Evolutionary conservation across 1,140 invertebrate species (phyloP), one percentile per base, ranked within the genome.

Genomic region (Drosophila virilis): DNA sequence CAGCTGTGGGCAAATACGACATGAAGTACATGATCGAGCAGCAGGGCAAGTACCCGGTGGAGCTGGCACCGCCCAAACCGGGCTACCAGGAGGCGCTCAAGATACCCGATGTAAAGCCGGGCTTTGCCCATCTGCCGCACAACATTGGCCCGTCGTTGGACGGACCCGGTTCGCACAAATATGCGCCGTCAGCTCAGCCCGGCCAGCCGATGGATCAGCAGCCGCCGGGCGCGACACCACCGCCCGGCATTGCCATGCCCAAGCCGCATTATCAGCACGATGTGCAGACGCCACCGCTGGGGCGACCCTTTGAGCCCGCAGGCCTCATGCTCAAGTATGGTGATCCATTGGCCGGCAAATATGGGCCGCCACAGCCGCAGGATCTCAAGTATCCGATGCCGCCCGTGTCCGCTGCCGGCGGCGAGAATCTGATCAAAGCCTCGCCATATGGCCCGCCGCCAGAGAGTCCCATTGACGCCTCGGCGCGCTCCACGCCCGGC

Each of bases 261-360:
- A 91, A 92, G 69, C 88, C 91, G 32, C 91, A 92, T 42, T 92
- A 92, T 69, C 91, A 92, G 55, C 88, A 92, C 60, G 88, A 92
- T 7, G 88, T 92, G 45, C 91, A 92, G 50, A 86, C 82, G 10
- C 91, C 90, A 45, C 89, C 91, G 8, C 52, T 91, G 57, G 74
- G 89, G 0, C 77, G 91, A 32, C 89, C 91, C 7, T 92, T 91
- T 57, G 92, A 92, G 59, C 73, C 91, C 0, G 32, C 85, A 1
- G 83, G 85, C 6, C 70, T 92, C 6, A 92, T 92, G 92, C 75
- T 92, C n/a, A 92, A 92, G 52, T 92, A 92, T 51, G 90, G 91
- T 35, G 91, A 92, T 77, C 91, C 91, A 1, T 42, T 92, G 77
- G 71, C 61, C 9, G 78, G 64, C 28, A 91, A 92, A 17, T 91